Base-by-base conservation (phyloP, 2,797 vertebrate species). In the Macropodus opercularis region DNA sequence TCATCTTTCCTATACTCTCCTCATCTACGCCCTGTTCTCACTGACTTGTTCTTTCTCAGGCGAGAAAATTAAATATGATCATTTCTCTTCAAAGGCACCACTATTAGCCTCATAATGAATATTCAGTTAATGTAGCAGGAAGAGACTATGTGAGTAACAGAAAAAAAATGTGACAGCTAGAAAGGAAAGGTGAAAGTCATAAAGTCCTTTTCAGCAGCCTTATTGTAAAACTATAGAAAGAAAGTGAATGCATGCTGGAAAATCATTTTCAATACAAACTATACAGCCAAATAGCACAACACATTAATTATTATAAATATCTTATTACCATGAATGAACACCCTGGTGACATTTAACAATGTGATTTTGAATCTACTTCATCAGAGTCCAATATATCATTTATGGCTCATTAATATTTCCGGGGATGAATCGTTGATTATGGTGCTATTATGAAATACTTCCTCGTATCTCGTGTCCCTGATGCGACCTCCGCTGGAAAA, bases 101-200 rank as follows among this genome's bases (percentile, higher is more conserved):
- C 88, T 83, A 90, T 90, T 90, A 90, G 86, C 66, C 73, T 67
- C 85, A 76, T 87, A 81, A 91, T 85, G 87, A 89, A 90, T 89
- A 89, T 87, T 86, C 84, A 77, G 85, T 81, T 83, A 85, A 88
- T 86, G 84, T 80, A 81, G 86, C 80, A 77, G 71, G 57, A 74
- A 75, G 72, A 73, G 55, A 69, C 55, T 35, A 62, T 35, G 72
- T 18, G 65, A 73, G 66, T 22, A 65, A 78, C 60, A 63, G 64
- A 36, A 36, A 13, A 66, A 69, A 63, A 57, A 72, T 77, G 75
- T 71, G 80, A 85, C 72, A 69, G 81, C 50, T 17, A 49, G 42
- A 61, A 79, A 72, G 38, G 31, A 81, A 80, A 84, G 84, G 75
- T 80, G 69, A 71, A 75, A 62, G 31, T 69, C 60, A 42, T 34